These are phyloP conservation scores for Ditula angustiorana DNA, from an alignment of 2,888 invertebrate species.

Conservation along the genomic window DNA sequence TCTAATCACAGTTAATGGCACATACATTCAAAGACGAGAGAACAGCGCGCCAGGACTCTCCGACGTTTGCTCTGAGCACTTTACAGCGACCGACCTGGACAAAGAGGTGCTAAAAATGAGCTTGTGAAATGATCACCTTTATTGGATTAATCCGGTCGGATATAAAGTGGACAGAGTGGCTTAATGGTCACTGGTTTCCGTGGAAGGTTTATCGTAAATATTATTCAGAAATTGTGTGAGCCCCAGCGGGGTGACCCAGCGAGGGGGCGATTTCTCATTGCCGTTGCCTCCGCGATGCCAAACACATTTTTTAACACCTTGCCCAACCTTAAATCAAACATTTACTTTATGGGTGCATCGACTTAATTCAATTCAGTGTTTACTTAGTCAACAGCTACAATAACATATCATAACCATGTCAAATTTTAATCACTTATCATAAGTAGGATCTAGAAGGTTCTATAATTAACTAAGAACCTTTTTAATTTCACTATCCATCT, in stretches of 20 bases:
- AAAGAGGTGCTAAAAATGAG: slow-evolving; percentile 57
- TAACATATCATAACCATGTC: not conserved
- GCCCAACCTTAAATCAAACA: slow-evolving; percentile 75
- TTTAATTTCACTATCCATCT: no score
- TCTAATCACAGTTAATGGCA: no score
- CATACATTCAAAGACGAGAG: not conserved
- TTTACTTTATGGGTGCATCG: slow-evolving; percentile 75
- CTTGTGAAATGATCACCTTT: slow-evolving; percentile 61
- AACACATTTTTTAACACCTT: slow-evolving; percentile 85
- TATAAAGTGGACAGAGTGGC: slow-evolving; percentile 64
- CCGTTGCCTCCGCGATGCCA: slow-evolving; percentile 75
- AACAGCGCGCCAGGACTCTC: slow-evolving; percentile 44
- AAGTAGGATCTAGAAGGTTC: no score
- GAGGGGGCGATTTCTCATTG: slow-evolving; percentile 83
- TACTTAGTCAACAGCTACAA: slow-evolving; percentile 3
- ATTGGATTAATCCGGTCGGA: slow-evolving; percentile 62
- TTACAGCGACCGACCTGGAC: slow-evolving; percentile 57
- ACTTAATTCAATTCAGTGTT: slow-evolving; percentile 46
- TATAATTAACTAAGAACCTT: no score
- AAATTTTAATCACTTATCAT: not conserved
- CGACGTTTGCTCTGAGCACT: slow-evolving; percentile 69
- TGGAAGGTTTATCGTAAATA: slow-evolving; percentile 80
- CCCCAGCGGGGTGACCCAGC: slow-evolving; percentile 81
- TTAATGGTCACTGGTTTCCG: slow-evolving; percentile 72
- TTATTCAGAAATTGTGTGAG: slow-evolving; percentile 77